Percentiles rank a stretch among this genome's conserved stretches.
Evolutionary conservation across 92 coral and sea anemone species (phyloP).

Genomic region (Parazoanthus atlanticus): DNA sequence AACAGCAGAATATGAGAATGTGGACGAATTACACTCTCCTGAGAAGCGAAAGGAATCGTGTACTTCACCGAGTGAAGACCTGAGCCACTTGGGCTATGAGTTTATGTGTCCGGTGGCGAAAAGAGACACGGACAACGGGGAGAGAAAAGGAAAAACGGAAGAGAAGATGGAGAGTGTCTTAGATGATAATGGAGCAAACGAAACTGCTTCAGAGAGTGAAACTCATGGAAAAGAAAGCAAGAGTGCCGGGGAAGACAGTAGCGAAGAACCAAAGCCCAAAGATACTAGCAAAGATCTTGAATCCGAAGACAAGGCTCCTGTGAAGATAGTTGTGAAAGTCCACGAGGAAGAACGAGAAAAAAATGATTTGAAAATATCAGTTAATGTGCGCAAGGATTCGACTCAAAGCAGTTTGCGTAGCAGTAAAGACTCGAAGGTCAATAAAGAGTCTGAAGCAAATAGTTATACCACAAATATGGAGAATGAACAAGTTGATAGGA

Average conservation of each 20-base stretch:
- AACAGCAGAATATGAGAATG: constrained; percentile 11
- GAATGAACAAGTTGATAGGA: not conserved
- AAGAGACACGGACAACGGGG: not conserved
- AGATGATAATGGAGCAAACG: not conserved
- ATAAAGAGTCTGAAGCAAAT: not conserved
- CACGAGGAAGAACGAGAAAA: not conserved
- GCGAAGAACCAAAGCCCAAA: not conserved
- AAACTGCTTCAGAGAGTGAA: not conserved
- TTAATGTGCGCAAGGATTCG: constrained; percentile 18
- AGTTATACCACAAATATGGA: not conserved
- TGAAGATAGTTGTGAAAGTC: constrained; percentile 34
- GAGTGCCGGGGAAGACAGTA: not conserved
- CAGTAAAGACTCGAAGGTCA: not conserved
- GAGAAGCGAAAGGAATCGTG: constrained; percentile 3
- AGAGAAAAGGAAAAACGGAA: not conserved
- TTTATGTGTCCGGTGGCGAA: constrained; percentile 3
- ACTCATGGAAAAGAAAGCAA: not conserved
- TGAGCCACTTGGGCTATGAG: constrained; percentile 34
- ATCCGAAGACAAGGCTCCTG: not conserved
- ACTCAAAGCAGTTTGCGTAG: not conserved
- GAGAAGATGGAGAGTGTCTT: not conserved
- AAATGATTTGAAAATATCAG: constrained; percentile 35
- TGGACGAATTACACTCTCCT: constrained; percentile 11
- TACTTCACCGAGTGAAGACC: constrained; percentile 27
- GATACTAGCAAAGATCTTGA: constrained; percentile 18